Percentiles rank a stretch among this genome's conserved stretches.
phyloP scores from a whole-genome alignment of 2,113 vertebrate genomes.

The Neotoma lepida region DNA sequence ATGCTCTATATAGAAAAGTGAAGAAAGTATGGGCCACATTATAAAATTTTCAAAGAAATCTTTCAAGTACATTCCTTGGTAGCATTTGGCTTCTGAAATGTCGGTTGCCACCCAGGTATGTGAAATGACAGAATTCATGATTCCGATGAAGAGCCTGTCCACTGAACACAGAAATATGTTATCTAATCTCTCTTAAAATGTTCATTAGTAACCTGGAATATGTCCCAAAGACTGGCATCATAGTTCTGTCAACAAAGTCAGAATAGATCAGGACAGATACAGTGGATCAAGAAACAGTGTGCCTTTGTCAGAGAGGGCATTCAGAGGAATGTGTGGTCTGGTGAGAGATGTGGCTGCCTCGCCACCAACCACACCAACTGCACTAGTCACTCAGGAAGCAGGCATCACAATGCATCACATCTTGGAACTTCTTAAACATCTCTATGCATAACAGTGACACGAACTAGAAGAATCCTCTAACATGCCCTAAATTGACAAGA shows the following conservation, averaged over 20 bases:
- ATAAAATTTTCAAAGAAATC: neutral
- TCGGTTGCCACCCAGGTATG: neutral
- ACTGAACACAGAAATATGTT: neutral
- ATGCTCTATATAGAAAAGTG: neutral
- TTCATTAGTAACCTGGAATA: conserved; percentile 1
- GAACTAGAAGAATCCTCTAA: neutral
- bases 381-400: neutral
- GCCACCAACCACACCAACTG: neutral
- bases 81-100: conserved; percentile 16
- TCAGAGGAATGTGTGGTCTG: accelerated
- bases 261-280: neutral
- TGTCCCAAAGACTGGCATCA: neutral
- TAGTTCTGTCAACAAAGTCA: neutral
- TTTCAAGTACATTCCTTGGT: neutral
- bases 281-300: neutral
- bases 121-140: conserved; percentile 38
- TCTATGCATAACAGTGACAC: neutral
- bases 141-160: conserved; percentile 4
- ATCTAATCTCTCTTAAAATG: conserved; percentile 28
- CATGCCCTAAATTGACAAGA: neutral
- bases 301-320: neutral
- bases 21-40: neutral
- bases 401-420: neutral
- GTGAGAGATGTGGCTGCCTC: neutral
- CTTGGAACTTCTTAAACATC: neutral